Conservation (phyloP, 1,140 invertebrate species). For the Diuraphis noxia region DNA sequence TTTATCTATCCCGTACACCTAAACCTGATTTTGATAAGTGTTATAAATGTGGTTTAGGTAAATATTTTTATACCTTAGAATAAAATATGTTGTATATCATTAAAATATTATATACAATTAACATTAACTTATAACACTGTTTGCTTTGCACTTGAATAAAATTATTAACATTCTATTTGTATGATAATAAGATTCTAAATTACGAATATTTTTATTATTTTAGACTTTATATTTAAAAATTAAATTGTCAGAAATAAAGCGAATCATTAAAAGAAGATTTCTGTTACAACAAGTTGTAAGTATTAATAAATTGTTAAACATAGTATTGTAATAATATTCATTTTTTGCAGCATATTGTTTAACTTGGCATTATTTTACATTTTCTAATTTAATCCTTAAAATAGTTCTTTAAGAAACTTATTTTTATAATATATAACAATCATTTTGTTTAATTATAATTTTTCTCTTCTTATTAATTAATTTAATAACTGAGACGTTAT, state of each 20-base stretch:
- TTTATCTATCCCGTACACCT: too few relatives aligned
- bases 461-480: background rate
- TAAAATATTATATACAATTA: background rate
- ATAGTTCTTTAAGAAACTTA: background rate
- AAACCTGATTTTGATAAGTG: background rate
- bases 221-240: constrained; percentile 83
- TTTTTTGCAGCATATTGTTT: background rate
- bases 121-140: background rate
- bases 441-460: background rate
- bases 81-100: background rate
- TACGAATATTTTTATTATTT: constrained; percentile 60
- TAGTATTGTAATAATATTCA: background rate
- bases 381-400: background rate
- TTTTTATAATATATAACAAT: background rate
- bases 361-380: background rate
- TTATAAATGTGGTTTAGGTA: background rate
- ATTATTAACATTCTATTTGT: background rate
- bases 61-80: background rate
- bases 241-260: constrained; percentile 71
- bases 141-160: background rate
- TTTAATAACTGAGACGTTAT: background rate
- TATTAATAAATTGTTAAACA: constrained; percentile 57
- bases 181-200: background rate
- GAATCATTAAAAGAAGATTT: constrained; percentile 80
- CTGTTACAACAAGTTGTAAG: constrained; percentile 81